Percentiles rank a stretch among this genome's conserved stretches.
phyloP scores from a whole-genome alignment of 2,888 invertebrate species.

The Nephrotoma flavescens region DNA sequence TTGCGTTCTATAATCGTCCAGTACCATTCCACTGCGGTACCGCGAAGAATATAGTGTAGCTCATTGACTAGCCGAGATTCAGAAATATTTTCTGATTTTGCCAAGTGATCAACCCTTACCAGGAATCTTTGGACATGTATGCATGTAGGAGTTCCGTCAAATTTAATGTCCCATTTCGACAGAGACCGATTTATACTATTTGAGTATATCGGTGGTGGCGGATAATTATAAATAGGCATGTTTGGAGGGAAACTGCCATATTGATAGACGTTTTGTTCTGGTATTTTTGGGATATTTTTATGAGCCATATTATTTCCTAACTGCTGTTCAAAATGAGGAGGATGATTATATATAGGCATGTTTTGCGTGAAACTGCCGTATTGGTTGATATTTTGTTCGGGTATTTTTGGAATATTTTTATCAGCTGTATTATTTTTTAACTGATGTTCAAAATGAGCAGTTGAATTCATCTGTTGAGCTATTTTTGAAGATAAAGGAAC shows the following conservation, averaged over 20 bases:
- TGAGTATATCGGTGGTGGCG: neutral
- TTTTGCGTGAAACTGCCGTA: too few species aligned
- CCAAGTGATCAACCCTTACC: neutral
- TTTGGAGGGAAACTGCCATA: neutral
- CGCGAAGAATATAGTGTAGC: neutral
- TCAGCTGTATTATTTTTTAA: too few species aligned
- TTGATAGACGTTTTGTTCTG: too few species aligned
- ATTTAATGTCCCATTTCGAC: neutral
- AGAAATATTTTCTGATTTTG: neutral
- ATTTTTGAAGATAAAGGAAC: too few species aligned
- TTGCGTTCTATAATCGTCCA: neutral
- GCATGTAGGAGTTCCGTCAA: neutral
- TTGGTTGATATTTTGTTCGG: too few species aligned
- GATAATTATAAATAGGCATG: neutral
- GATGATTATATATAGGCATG: too few species aligned
- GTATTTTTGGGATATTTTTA: too few species aligned
- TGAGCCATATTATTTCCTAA: neutral
- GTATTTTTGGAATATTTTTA: too few species aligned
- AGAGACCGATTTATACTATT: neutral
- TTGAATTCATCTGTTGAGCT: too few species aligned
- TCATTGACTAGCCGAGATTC: neutral
- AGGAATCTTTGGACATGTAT: neutral
- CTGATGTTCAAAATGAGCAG: too few species aligned
- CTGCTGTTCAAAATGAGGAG: too few species aligned
- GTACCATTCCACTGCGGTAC: neutral